These are phyloP conservation scores for Rutpela maculata DNA, from an alignment of 2,888 invertebrate species.

Conservation along the genomic window DNA sequence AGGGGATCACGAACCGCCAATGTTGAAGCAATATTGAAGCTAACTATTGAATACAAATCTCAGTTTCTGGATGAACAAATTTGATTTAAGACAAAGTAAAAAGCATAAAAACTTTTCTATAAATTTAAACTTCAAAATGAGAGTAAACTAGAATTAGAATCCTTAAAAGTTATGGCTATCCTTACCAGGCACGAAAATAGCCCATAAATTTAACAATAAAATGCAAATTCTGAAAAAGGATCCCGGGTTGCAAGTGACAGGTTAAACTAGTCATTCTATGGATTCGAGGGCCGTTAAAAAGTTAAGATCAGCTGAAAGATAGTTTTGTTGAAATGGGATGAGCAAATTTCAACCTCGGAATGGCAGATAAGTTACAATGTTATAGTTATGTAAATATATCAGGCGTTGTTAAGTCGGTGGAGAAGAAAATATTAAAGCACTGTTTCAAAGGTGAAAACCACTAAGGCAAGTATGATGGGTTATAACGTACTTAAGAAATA, in stretches of 20 bases:
- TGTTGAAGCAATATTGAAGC: no score
- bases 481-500: background rate
- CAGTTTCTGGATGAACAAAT: background rate
- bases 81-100: background rate
- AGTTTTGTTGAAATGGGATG: constrained; percentile 3
- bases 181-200: constrained; percentile 11
- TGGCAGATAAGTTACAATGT: constrained; percentile 5
- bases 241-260: constrained; percentile 21
- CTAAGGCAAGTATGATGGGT: background rate
- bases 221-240: constrained; percentile 25
- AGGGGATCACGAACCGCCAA: no score
- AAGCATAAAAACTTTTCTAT: background rate
- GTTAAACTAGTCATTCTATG: constrained; percentile 17
- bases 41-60: no score
- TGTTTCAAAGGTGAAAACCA: background rate
- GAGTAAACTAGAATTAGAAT: constrained; percentile 32
- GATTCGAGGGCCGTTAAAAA: constrained; percentile 29
- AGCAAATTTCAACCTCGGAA: constrained; percentile 22
- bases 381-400: constrained; percentile 27
- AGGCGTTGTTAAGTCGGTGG: constrained; percentile 5
- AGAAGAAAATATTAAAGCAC: background rate
- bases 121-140: background rate
- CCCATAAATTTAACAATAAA: constrained; percentile 31
- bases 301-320: constrained; percentile 23
- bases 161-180: constrained; percentile 19